phyloP scores from a whole-genome alignment of 2,113 vertebrate species.

The Haliaeetus leucogaster region DNA sequence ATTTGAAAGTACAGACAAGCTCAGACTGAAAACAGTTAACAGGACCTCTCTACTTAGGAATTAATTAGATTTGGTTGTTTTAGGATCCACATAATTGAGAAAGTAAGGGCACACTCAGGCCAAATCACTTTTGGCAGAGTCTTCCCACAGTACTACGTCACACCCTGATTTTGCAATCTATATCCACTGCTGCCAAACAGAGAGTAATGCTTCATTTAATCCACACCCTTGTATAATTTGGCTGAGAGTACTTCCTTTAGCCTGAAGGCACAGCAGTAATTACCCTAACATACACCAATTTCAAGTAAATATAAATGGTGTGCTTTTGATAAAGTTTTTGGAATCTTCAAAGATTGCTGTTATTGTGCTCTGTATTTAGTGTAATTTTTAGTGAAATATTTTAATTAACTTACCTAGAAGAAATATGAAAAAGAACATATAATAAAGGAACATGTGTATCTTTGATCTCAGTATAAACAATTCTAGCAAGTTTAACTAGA shows the following conservation, averaged over 20 bases:
- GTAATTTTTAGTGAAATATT: constrained; percentile 59
- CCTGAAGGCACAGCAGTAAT: constrained; percentile 65
- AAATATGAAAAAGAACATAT: constrained; percentile 55
- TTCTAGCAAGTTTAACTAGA: constrained; percentile 53
- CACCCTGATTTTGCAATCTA: constrained; percentile 61
- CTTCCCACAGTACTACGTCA: constrained; percentile 52
- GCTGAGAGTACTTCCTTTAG: constrained; percentile 61
- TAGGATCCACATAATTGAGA: constrained; percentile 51
- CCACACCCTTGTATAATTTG: constrained; percentile 67
- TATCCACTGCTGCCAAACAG: constrained; percentile 40
- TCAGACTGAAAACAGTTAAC: constrained; percentile 39
- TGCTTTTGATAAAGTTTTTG: constrained; percentile 64
- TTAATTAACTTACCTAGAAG: constrained; percentile 60
- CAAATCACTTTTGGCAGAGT: constrained; percentile 59
- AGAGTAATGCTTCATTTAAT: constrained; percentile 69
- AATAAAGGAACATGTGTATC: constrained; percentile 44
- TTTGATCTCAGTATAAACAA: constrained; percentile 65
- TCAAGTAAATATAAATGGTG: constrained; percentile 58
- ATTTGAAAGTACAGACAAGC: not conserved
- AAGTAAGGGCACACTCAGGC: constrained; percentile 46
- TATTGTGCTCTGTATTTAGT: constrained; percentile 53
- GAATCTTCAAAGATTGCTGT: constrained; percentile 62
- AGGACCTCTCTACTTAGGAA: not conserved
- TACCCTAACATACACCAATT: constrained; percentile 64
- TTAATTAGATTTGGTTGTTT: constrained; percentile 46